phyloP scores from a whole-genome alignment of 2,113 vertebrate species.

The Gymnobelideus leadbeateri region DNA sequence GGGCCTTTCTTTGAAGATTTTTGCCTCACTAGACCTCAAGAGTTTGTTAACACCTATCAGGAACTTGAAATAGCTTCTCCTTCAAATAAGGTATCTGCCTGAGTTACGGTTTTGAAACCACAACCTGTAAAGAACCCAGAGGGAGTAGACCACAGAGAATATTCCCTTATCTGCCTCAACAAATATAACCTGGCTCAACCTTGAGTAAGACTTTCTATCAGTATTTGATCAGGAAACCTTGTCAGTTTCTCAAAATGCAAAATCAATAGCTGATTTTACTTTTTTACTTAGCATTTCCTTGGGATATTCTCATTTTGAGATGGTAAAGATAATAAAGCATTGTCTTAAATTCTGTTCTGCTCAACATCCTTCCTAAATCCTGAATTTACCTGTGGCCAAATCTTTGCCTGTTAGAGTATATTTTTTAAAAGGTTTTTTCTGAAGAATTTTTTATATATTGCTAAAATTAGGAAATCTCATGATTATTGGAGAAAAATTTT shows the following conservation, averaged over 20 bases:
- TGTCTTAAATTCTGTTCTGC: conserved; percentile 69
- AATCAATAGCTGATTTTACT: conserved; percentile 53
- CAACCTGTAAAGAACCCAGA: conserved; percentile 44
- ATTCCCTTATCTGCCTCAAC: conserved; percentile 54
- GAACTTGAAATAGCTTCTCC: neutral
- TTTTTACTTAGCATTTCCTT: conserved; percentile 62
- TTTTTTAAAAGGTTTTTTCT: conserved; percentile 68
- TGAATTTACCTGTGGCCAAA: conserved; percentile 62
- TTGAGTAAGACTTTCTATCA: conserved; percentile 54
- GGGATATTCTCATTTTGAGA: conserved; percentile 66
- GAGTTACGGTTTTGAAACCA: conserved; percentile 54
- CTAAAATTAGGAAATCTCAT: conserved; percentile 70
- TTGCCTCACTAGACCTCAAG: neutral
- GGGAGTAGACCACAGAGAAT: conserved; percentile 16
- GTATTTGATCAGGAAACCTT: conserved; percentile 67
- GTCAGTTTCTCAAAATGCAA: conserved; percentile 63
- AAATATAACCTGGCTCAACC: conserved; percentile 48
- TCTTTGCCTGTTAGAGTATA: conserved; percentile 64
- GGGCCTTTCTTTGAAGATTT: neutral
- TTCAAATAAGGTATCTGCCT: conserved; percentile 37
- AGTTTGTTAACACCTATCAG: neutral
- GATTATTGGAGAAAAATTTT: conserved; percentile 73
- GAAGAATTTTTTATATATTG: conserved; percentile 68
- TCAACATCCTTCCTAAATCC: conserved; percentile 56
- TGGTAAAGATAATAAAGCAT: conserved; percentile 57